A percentile compares a stretch with the other conserved stretches of the same genome.
Conservation (phyloP, 2,888 invertebrate species). For the Phyto melanocephala region DNA sequence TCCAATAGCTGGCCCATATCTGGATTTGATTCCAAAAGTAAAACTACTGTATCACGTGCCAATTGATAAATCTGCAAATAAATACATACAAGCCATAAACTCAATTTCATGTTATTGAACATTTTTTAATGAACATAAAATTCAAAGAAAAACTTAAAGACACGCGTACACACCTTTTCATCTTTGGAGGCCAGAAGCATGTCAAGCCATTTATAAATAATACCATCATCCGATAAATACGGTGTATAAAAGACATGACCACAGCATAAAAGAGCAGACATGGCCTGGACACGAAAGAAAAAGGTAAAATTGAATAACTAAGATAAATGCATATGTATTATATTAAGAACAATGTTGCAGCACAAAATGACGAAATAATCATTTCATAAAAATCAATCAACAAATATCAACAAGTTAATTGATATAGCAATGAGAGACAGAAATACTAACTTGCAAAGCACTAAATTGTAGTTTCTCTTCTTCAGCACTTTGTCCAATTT, state of each 20-base stretch:
- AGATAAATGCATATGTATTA: neutral
- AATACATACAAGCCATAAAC: neutral
- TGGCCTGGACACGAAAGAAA: slow-evolving; percentile 83
- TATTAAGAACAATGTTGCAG: neutral
- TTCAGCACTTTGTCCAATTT: slow-evolving; percentile 78
- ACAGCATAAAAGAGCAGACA: slow-evolving; percentile 97
- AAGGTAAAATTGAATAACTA: slow-evolving; percentile 15
- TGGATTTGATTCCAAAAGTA: slow-evolving; percentile 96
- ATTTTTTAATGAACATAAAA: no score
- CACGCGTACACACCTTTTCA: slow-evolving; percentile 83
- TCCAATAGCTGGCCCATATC: slow-evolving; percentile 94
- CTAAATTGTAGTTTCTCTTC: slow-evolving; percentile 83
- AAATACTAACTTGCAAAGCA: slow-evolving; percentile 80
- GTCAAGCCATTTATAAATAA: slow-evolving; percentile 96
- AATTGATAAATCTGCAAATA: slow-evolving; percentile 88
- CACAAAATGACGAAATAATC: neutral
- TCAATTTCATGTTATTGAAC: neutral
- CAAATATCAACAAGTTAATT: no score
- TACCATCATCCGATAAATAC: slow-evolving; percentile 92
- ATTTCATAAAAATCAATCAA: no score
- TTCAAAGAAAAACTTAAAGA: no score
- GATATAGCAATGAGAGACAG: no score
- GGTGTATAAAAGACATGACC: slow-evolving; percentile 95
- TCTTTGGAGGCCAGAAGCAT: slow-evolving; percentile 92
- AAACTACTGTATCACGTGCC: slow-evolving; percentile 95